Conservation (phyloP, 2,888 invertebrate species). For the Priocnemis perturbator region DNA sequence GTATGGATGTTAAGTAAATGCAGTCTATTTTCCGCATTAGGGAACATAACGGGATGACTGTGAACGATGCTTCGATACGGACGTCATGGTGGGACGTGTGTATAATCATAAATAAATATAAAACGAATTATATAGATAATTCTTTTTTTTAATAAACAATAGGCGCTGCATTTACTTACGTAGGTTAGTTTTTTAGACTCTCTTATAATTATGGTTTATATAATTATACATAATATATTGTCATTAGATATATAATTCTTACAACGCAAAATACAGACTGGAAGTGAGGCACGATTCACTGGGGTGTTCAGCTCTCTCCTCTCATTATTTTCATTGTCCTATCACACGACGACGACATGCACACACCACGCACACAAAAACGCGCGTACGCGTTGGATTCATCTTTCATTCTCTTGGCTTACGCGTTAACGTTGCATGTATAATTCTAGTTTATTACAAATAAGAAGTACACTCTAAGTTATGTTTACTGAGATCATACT, state of each 20-base stretch:
- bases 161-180: constrained; percentile 65
- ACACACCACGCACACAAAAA: constrained; percentile 23
- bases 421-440: constrained; percentile 26
- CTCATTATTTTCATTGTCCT: constrained; percentile 12
- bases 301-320: constrained; percentile 51
- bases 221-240: constrained; percentile 55
- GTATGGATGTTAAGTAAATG: too few relatives aligned
- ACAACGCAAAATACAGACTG: constrained; percentile 56
- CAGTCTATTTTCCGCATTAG: neutral
- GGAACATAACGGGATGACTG: neutral
- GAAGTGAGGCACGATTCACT: constrained; percentile 62
- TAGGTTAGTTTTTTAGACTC: constrained; percentile 73
- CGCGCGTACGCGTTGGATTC: constrained; percentile 21
- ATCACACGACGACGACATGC: constrained; percentile 29
- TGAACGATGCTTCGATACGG: neutral
- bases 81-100: constrained; percentile 24
- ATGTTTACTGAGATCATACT: constrained; percentile 75
- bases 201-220: constrained; percentile 67
- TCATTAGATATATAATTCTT: constrained; percentile 62
- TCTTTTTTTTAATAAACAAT: constrained; percentile 70
- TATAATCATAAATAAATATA: neutral
- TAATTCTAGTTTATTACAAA: constrained; percentile 60
- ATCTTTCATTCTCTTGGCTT: constrained; percentile 25
- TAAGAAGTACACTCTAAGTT: constrained; percentile 71
- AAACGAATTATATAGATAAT: constrained; percentile 46